Percentiles rank a stretch among this genome's conserved stretches.
Conservation (phyloP, 2,888 invertebrate species). For the Platycnemis pennipes region DNA sequence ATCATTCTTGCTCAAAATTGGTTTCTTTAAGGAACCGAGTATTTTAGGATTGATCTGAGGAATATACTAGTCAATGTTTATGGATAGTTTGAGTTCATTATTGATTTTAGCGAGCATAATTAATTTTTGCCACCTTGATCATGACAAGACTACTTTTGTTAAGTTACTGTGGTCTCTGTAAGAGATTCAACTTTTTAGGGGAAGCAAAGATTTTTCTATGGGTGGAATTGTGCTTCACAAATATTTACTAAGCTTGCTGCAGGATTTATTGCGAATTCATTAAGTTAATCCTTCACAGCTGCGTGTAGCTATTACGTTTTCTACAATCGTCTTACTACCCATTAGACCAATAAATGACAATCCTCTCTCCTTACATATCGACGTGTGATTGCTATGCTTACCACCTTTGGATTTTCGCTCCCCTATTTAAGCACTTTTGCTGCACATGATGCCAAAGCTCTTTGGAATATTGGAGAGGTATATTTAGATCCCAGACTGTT, state of each 20-base stretch:
- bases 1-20: too few species aligned
- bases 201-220: neutral
- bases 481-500: too few species aligned
- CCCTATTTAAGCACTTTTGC: neutral
- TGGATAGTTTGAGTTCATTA: neutral
- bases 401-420: neutral
- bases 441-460: neutral
- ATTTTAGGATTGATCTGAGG: too few species aligned
- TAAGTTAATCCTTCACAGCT: neutral
- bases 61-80: too few species aligned
- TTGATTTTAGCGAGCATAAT: neutral
- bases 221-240: neutral
- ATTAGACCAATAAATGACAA: too few species aligned
- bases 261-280: neutral
- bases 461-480: neutral
- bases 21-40: too few species aligned
- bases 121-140: neutral
- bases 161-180: neutral
- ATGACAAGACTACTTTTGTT: neutral
- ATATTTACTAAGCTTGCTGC: neutral
- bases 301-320: neutral
- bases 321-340: neutral
- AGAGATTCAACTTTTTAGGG: neutral
- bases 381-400: slow-evolving; percentile 2
- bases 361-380: neutral